These are phyloP conservation scores for Dasyprocta punctata DNA, from an alignment of 2,113 vertebrate species.

Conservation along the genomic window DNA sequence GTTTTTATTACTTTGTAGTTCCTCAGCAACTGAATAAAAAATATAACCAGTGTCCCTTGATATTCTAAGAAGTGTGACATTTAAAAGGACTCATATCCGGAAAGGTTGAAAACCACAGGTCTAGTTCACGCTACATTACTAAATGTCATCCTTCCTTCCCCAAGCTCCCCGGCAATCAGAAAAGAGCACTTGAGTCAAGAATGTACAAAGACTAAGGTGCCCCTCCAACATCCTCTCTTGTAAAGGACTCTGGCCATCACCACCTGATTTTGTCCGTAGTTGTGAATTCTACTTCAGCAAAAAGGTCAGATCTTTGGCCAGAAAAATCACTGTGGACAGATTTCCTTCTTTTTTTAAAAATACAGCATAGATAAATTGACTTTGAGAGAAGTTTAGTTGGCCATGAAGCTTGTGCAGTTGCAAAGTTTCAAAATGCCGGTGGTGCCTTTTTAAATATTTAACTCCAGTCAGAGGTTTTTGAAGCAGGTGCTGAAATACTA, in stretches of 20 bases:
- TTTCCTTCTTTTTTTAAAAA: neutral
- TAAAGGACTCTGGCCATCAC: slow-evolving; percentile 31
- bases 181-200: slow-evolving; percentile 43
- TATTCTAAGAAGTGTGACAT: slow-evolving; percentile 54
- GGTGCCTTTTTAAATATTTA: neutral
- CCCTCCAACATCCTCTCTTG: neutral
- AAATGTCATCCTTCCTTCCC: slow-evolving; percentile 28
- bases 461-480: neutral
- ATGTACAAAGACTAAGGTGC: neutral
- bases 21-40: neutral
- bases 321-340: neutral
- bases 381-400: neutral
- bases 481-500: neutral
- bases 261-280: neutral
- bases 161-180: neutral
- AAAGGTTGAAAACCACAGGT: slow-evolving; percentile 46
- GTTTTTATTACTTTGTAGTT: slow-evolving; percentile 23
- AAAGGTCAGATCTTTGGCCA: slow-evolving; percentile 20
- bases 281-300: slow-evolving; percentile 2
- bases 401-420: neutral
- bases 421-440: neutral
- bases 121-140: neutral
- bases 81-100: slow-evolving; percentile 33
- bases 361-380: neutral
- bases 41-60: neutral